phyloP scores from a whole-genome alignment of 2,113 vertebrate genomes.

The Semicossyphus pulcher region DNA sequence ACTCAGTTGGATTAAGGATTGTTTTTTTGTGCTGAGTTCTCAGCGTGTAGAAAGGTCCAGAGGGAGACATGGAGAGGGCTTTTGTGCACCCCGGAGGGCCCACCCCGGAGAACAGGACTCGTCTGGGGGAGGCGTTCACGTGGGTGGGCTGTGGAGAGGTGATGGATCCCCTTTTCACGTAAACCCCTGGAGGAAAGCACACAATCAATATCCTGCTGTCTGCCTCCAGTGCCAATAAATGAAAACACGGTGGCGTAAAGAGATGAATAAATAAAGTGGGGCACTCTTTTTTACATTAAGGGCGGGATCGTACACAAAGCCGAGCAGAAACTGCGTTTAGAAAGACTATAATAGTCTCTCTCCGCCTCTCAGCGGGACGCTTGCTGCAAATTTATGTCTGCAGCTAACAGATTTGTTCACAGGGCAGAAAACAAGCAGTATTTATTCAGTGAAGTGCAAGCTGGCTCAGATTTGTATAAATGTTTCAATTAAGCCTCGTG shows the following conservation, averaged over 20 bases:
- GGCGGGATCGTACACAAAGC: slow-evolving; percentile 36
- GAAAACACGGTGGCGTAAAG: slow-evolving; percentile 58
- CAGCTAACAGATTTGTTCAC: slow-evolving; percentile 51
- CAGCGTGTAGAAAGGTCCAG: slow-evolving; percentile 31
- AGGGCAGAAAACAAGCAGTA: slow-evolving; percentile 51
- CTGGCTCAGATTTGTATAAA: slow-evolving; percentile 59
- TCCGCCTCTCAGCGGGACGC: slow-evolving; percentile 46
- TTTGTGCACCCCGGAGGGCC: slow-evolving; percentile 45
- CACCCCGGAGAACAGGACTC: slow-evolving; percentile 40
- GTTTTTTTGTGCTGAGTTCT: slow-evolving; percentile 33
- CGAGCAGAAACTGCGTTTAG: slow-evolving; percentile 52
- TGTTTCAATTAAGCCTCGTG: slow-evolving; percentile 56
- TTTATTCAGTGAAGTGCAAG: slow-evolving; percentile 44
- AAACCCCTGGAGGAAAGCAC: slow-evolving; percentile 50
- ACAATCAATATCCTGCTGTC: slow-evolving; percentile 75
- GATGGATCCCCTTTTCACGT: slow-evolving; percentile 57
- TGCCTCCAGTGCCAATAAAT: slow-evolving; percentile 70
- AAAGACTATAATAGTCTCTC: slow-evolving; percentile 38
- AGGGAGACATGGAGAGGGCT: slow-evolving; percentile 26
- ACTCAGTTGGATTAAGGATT: slow-evolving; percentile 53
- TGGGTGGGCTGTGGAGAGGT: slow-evolving; percentile 62
- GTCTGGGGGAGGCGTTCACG: slow-evolving; percentile 24
- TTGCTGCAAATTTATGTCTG: slow-evolving; percentile 63
- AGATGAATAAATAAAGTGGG: slow-evolving; percentile 71
- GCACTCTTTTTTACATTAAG: slow-evolving; percentile 56